Evolutionary conservation across 2,113 vertebrate species (phyloP).

Genomic region (Lampris incognitus): DNA sequence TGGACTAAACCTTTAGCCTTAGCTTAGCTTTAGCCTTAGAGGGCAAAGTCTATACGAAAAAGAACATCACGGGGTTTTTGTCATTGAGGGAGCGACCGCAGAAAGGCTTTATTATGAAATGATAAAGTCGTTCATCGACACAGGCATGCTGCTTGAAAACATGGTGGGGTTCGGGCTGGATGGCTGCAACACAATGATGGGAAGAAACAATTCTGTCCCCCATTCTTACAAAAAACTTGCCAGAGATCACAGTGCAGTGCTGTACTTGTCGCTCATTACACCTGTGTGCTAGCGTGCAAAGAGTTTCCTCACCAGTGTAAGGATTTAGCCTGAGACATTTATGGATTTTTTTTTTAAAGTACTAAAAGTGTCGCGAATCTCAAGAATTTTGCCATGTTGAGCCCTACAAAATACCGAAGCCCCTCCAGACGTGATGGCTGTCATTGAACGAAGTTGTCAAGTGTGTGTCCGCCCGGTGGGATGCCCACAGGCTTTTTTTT

Average conservation of each 20-base stretch:
- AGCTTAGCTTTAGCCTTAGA: no score
- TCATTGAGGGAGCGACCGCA: no score
- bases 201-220: no score
- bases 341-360: not conserved
- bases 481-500: not conserved
- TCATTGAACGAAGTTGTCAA: not conserved
- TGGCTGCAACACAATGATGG: no score
- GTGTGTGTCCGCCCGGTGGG: not conserved
- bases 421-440: not conserved
- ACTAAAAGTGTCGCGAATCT: not conserved
- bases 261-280: no score
- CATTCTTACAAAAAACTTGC: no score
- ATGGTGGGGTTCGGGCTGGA: not conserved
- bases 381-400: not conserved
- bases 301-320: no score
- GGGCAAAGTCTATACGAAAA: no score
- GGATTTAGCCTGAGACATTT: not conserved
- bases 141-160: not conserved
- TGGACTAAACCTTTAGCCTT: no score
- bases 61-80: no score
- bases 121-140: not conserved
- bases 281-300: no score
- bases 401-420: not conserved
- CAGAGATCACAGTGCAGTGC: no score
- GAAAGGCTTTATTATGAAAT: not conserved